Evolutionary conservation across 2,888 invertebrate genomes (phyloP).

Genomic region (Abrostola tripartita): DNA sequence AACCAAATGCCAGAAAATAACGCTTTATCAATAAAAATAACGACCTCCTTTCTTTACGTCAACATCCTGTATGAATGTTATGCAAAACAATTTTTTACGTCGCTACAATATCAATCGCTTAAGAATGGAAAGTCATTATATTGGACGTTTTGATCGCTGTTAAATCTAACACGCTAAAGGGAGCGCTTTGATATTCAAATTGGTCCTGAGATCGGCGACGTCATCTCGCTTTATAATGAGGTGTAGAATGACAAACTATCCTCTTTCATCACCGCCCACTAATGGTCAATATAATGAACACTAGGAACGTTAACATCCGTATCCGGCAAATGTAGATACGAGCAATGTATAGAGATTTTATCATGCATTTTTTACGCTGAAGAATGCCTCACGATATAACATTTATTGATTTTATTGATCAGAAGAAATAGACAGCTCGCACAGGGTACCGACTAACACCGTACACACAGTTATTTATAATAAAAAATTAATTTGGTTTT

Average conservation of each 20-base stretch:
- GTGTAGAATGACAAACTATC: constrained; percentile 77
- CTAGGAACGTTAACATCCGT: constrained; percentile 59
- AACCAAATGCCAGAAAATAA: constrained; percentile 23
- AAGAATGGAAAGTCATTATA: constrained; percentile 58
- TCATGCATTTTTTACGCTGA: constrained; percentile 42
- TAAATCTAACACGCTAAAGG: constrained; percentile 59
- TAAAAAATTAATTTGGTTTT: background rate
- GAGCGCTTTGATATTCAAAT: constrained; percentile 75
- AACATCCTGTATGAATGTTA: constrained; percentile 52
- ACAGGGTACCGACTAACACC: background rate
- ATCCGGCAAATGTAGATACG: constrained; percentile 56
- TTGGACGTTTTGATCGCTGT: constrained; percentile 55
- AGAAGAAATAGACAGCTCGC: constrained; percentile 22
- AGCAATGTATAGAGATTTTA: constrained; percentile 33
- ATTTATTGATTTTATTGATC: constrained; percentile 29
- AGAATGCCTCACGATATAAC: constrained; percentile 44
- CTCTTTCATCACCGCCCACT: constrained; percentile 77
- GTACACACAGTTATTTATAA: too few species aligned
- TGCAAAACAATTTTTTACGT: constrained; percentile 50
- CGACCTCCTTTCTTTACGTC: constrained; percentile 34
- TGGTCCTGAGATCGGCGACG: constrained; percentile 62
- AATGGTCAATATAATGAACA: constrained; percentile 66
- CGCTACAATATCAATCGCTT: constrained; percentile 46
- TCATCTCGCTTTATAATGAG: constrained; percentile 70
- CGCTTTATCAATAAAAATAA: constrained; percentile 23